Evolutionary conservation across 2,888 invertebrate genomes (phyloP), one percentile per base, ranked within the genome.

Genomic region (Cryptocephalus moraei): DNA sequence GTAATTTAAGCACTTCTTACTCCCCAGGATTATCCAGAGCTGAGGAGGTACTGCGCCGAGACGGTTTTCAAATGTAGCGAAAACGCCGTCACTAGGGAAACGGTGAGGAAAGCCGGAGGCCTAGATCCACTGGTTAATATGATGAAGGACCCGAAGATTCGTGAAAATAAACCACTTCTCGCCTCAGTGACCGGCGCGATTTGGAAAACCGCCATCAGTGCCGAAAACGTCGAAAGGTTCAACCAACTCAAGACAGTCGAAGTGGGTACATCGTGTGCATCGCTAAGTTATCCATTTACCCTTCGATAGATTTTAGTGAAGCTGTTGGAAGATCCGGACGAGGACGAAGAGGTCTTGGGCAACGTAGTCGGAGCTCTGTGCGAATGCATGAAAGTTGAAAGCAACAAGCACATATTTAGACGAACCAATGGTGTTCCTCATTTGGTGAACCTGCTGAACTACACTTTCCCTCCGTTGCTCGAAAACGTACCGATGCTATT

Each of bases 291-390:
- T 2, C 22, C 22, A 6, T 22, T 22, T 6, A 12, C 6, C 6
- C 12, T 36, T 36, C 6, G 6, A 4, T 22, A 68, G 39, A 79
- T 82, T 44, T 71, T 95, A 31, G 89, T 93, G 0, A 75, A 75
- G 36, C 71, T 94, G n/a, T 71, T 91, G 43, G 82, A 84, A 54
- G 66, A 68, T 47, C 60, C 63, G 0, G 91, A 92, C 60, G 86
- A 87, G 62, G 81, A 84, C 56, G 86, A 88, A 57, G 79, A 82
- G 32, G 90, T 95, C 0, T 67, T 94, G 34, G 89, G 91, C 0
- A 92, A 95, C 67, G 90, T 90, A 0, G 91, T 89, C 0, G 95
- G 95, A 0, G 92, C 91, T 0, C 69, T 94, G 9, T 86, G 91
- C 1, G 91, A 93, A 67, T 87, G 91, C 58, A 84, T 91, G 9